Conservation (phyloP, 2,888 invertebrate genomes). For the Tanytarsus gracilentus region DNA sequence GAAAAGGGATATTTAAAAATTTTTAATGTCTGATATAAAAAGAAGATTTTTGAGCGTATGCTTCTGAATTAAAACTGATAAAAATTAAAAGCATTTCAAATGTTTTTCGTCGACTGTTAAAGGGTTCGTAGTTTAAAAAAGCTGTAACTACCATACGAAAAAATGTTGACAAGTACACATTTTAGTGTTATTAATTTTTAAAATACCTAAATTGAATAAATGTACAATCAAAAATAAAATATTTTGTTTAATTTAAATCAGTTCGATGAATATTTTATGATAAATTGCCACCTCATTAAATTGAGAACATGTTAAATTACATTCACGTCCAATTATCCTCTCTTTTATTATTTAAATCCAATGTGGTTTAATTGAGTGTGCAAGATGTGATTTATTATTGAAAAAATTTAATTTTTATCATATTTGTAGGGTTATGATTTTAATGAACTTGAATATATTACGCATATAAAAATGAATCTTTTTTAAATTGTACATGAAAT, state of each 20-base stretch:
- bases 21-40: too few species aligned
- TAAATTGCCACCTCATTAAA: background rate
- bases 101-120: too few species aligned
- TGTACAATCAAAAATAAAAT: too few species aligned
- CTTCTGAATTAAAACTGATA: background rate
- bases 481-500: background rate
- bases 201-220: too few species aligned
- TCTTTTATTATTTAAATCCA: conserved; percentile 13
- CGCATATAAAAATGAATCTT: too few species aligned
- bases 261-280: background rate
- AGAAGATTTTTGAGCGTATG: background rate
- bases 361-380: conserved; percentile 15
- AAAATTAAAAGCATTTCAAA: background rate
- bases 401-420: conserved; percentile 10
- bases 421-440: background rate
- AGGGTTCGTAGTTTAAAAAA: too few species aligned
- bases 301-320: conserved; percentile 8
- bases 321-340: conserved; percentile 15
- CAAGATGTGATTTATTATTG: conserved; percentile 25
- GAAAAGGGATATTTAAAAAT: conserved; percentile 38
- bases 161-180: too few species aligned
- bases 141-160: too few species aligned
- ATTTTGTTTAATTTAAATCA: background rate
- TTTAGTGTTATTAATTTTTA: background rate
- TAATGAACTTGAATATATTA: conserved; percentile 12